A percentile compares a stretch with the other conserved stretches of the same genome.
Evolutionary conservation across 1,140 invertebrate genomes (phyloP).

Genomic region (Bradysia coprophila): DNA sequence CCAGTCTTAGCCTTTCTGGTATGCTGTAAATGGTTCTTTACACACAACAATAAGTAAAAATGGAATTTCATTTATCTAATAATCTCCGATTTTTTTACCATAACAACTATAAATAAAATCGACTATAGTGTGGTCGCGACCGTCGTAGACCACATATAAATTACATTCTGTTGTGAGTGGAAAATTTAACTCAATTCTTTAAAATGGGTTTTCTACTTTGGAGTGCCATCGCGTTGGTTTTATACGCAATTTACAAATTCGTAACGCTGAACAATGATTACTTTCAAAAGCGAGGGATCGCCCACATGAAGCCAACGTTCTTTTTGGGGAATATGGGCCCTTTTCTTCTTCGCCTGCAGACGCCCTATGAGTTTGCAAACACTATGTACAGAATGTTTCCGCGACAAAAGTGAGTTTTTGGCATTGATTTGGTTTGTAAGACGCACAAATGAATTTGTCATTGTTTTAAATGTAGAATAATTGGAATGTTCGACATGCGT

Average conservation of each 20-base stretch:
- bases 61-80: too few species aligned
- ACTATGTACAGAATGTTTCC: background rate
- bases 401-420: background rate
- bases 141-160: too few species aligned
- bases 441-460: background rate
- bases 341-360: background rate
- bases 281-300: background rate
- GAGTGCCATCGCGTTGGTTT: background rate
- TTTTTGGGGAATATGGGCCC: background rate
- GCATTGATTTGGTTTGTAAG: background rate
- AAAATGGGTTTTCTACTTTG: too few species aligned
- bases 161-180: too few species aligned
- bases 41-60: too few species aligned
- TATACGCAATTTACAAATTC: background rate
- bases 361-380: background rate
- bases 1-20: too few species aligned
- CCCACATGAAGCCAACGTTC: background rate
- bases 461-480: background rate
- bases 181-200: too few species aligned
- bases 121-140: too few species aligned
- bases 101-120: too few species aligned
- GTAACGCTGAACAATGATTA: background rate
- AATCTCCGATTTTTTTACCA: too few species aligned
- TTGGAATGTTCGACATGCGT: slow-evolving; percentile 4
- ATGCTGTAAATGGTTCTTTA: too few species aligned